Base-by-base conservation (phyloP, 1,140 invertebrate species). In the Pseudomyrmex concolor region DNA sequence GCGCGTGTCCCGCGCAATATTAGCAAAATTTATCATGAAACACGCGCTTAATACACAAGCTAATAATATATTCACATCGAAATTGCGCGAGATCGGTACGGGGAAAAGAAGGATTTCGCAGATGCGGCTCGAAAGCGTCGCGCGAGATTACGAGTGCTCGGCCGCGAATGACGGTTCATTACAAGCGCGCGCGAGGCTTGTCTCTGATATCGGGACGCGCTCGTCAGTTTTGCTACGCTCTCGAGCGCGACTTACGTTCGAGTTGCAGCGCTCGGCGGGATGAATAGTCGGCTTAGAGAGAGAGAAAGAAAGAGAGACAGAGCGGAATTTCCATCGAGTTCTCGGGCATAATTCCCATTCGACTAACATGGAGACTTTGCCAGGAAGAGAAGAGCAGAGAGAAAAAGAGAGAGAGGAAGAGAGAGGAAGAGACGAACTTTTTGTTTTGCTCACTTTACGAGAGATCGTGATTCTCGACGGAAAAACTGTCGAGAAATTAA, bases 261-360 rank as follows among this genome's bases (percentile, higher is more conserved):
- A 70, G 66, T 13, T 80, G 66, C 66, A 80, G 51, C 34, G 34
- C 54, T 59, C 57, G 51, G 64, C 66, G 54, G 43, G 54, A 70
- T 71, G 76, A 80, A 71, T 71, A 80, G 76, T 71, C 54, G 43
- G 54, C 66, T 80, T 80, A 60, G 45, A 34, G 34, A 34, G 34
- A 34, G 34, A 34, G 34, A 34, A 7, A 34, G 34, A 34, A 34
- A 34, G 34, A 34, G 34, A 34, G 34, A 34, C 34, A 34, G 34
- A 80, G 19, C 12, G n/a, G n/a, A 71, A 80, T 70, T 80, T 80
- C 71, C 76, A 22, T 70, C 51, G 76, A 59, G 45, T n/a, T 71
- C 66, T 9, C 71, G 71, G 34, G 51, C 50, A 72, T 82, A 74
- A 82, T 82, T 64, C 25, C 19, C 50, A 72, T 63, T 19, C 51